Base-by-base conservation (phyloP, 2,888 invertebrate genomes). In the Drosophila tanythrix region DNA sequence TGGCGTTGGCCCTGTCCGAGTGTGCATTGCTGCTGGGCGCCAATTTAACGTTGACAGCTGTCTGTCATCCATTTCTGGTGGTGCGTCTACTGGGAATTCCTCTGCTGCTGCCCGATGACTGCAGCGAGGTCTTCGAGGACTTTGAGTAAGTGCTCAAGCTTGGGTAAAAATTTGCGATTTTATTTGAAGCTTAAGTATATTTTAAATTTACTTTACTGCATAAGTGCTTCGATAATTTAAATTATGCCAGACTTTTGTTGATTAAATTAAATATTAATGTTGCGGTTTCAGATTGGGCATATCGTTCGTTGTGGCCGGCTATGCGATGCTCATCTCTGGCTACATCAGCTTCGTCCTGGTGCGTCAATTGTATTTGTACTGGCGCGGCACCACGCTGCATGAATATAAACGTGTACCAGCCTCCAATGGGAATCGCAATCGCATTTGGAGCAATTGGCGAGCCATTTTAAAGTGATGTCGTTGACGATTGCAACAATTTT, bases 11-110 rank as follows among this genome's bases (percentile, higher is more conserved):
- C 56, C 95, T 95, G 84, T 95, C 96, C 7, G 94, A 96, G 62
- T 93, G 94, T 21, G 95, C 96, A 33, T 93, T 97, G 61, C 85
- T 96, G 50, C 95, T 96, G 92, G 97, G 97, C 52, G 95, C 96
- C 6, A 96, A 97, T 93, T 94, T 98, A 59, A 96, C 97, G 2
- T 93, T 98, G 80, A 98, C 97, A 1, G 96, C 97, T n/a, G 95
- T 98, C 1, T 92, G 98, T 90, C 97, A 97, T 92, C 97, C 97
- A 0, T 95, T 95, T 87, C 68, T 92, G 56, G 78, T 92, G 13
- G 87, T 90, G 18, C 91, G 91, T 3, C 50, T 93, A 3, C 66
- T 91, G 35, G 91, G 92, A 15, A 83, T 93, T 27, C 92, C 91
- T 0, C 94, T 98, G 79, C 94, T 97, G 40, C 91, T 98, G 81